Evolutionary conservation across 53 echinoderm and acorn worm species (phyloP).

Genomic region (Echinarachnius parma): DNA sequence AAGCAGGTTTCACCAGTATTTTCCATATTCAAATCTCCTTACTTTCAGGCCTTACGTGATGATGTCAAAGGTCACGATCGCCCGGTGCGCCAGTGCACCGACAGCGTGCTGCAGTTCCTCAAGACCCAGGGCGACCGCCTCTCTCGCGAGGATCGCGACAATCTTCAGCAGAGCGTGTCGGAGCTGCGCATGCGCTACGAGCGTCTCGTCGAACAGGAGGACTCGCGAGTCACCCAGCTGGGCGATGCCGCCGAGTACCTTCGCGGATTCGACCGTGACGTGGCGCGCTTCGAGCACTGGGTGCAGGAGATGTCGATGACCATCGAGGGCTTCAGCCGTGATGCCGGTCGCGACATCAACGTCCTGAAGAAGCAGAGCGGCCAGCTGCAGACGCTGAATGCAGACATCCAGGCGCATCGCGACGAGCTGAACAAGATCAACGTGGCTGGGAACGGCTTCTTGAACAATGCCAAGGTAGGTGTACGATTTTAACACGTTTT

Average conservation of each 20-base stretch:
- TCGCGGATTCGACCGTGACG: conserved; percentile 81
- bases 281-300: conserved; percentile 85
- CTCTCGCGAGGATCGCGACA: conserved; percentile 61
- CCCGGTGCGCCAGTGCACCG: conserved; percentile 69
- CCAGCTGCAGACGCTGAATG: conserved; percentile 75
- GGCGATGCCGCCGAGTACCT: conserved; percentile 65
- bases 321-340: conserved; percentile 70
- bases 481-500: background rate
- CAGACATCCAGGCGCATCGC: conserved; percentile 61
- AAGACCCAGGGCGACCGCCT: conserved; percentile 77
- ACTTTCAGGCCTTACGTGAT: conserved; percentile 66
- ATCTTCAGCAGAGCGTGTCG: conserved; percentile 78
- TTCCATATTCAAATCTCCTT: too few species aligned
- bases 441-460: conserved; percentile 69
- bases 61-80: conserved; percentile 69
- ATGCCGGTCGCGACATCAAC: conserved; percentile 84
- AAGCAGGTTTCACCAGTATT: too few species aligned
- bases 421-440: conserved; percentile 78
- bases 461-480: conserved; percentile 96
- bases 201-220: conserved; percentile 72
- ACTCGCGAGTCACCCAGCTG: conserved; percentile 84
- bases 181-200: conserved; percentile 88
- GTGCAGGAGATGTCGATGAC: conserved; percentile 63
- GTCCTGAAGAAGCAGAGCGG: conserved; percentile 84
- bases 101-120: conserved; percentile 72